Evolutionary conservation across 2,888 invertebrate genomes (phyloP).

Genomic region (Pimpla rufipes): DNA sequence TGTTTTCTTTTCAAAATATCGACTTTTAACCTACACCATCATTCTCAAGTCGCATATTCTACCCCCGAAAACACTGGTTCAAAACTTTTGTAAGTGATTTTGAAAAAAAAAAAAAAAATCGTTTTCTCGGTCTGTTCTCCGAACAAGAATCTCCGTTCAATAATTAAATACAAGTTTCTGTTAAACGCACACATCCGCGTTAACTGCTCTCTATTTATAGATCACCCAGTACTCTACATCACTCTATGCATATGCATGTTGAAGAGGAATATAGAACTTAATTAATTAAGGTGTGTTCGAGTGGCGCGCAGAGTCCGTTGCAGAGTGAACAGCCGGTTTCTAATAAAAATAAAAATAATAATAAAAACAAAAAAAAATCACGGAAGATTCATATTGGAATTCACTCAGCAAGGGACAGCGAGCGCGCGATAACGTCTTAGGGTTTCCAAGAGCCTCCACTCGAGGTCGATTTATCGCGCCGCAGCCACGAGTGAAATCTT

Average conservation of each 20-base stretch:
- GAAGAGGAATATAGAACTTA: background rate
- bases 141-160: background rate
- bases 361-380: slow-evolving; percentile 4
- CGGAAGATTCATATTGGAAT: background rate
- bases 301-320: background rate
- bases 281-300: slow-evolving; percentile 8
- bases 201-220: background rate
- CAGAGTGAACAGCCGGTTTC: background rate
- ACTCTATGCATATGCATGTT: slow-evolving; percentile 1
- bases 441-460: slow-evolving; percentile 52
- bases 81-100: too few relatives aligned
- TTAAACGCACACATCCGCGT: background rate
- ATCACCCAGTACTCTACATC: background rate
- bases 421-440: slow-evolving; percentile 25
- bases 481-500: slow-evolving; percentile 48
- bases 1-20: too few relatives aligned
- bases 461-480: slow-evolving; percentile 53
- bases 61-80: too few relatives aligned
- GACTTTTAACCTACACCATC: too few relatives aligned
- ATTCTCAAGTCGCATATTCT: too few relatives aligned
- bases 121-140: too few relatives aligned
- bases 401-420: background rate
- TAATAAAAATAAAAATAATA: background rate
- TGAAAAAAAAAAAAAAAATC: too few relatives aligned
- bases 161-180: slow-evolving; percentile 1